A percentile compares a stretch with the other conserved stretches of the same genome.
Evolutionary conservation across 2,113 vertebrate genomes (phyloP).

Genomic region (Murina feae): DNA sequence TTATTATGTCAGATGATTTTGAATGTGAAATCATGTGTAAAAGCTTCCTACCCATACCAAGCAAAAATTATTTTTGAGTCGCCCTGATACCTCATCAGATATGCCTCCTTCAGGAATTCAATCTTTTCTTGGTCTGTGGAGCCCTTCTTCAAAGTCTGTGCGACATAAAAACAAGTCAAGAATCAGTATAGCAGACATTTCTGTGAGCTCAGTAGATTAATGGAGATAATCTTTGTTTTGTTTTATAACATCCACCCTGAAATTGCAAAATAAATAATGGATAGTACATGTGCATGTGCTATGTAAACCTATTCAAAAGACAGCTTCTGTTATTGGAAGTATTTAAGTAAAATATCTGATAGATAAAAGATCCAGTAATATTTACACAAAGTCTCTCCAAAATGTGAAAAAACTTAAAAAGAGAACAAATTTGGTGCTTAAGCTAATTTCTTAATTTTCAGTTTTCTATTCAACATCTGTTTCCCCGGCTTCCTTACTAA

Average conservation of each 20-base stretch:
- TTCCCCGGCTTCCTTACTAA: neutral
- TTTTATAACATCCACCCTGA: neutral
- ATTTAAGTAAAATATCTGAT: neutral
- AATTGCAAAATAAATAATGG: neutral
- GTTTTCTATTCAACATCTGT: neutral
- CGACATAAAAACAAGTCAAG: constrained; percentile 58
- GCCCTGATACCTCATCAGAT: constrained; percentile 83
- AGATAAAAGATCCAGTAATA: neutral
- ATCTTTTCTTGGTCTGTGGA: constrained; percentile 81
- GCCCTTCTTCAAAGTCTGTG: constrained; percentile 83
- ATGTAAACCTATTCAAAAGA: neutral
- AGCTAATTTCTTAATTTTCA: constrained; percentile 19
- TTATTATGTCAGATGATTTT: neutral
- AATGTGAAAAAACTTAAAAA: neutral
- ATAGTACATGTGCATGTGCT: neutral
- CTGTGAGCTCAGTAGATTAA: neutral
- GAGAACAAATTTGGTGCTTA: neutral
- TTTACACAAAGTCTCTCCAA: neutral
- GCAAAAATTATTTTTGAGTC: neutral
- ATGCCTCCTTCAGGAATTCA: constrained; percentile 86
- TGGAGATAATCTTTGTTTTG: neutral
- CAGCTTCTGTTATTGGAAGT: neutral
- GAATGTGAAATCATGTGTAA: neutral
- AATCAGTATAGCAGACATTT: neutral
- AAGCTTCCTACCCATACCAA: neutral